phyloP scores from a whole-genome alignment of 1,140 invertebrate genomes.

The Brachionus sp. region DNA sequence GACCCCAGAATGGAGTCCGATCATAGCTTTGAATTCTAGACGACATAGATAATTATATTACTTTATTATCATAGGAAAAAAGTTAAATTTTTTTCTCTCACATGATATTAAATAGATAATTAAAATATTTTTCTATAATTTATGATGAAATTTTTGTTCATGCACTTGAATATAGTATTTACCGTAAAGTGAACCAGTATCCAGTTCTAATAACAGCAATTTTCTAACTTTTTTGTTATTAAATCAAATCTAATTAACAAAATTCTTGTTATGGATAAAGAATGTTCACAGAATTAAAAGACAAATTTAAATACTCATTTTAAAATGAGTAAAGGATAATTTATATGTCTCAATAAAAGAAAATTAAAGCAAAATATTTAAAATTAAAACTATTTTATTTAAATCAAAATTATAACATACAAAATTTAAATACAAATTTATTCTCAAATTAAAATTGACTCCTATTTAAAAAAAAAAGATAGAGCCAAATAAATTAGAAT shows the following conservation, averaged over 20 bases:
- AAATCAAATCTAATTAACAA: too few species aligned
- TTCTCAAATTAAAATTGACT: background rate
- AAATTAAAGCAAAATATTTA: background rate
- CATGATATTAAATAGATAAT: background rate
- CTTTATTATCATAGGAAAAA: background rate
- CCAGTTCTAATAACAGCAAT: too few species aligned
- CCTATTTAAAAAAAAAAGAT: background rate
- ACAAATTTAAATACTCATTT: too few species aligned
- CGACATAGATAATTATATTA: background rate
- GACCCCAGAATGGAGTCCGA: constrained; percentile 3
- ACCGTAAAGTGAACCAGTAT: too few species aligned
- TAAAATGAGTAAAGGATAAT: background rate
- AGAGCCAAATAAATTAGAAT: background rate
- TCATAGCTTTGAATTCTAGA: background rate
- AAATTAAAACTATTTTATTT: background rate
- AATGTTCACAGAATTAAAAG: too few species aligned
- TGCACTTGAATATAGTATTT: too few species aligned
- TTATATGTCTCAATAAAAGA: background rate
- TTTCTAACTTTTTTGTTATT: too few species aligned
- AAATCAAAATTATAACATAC: background rate
- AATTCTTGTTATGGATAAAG: too few species aligned
- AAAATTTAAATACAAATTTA: background rate
- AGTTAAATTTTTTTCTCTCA: background rate
- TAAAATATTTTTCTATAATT: background rate
- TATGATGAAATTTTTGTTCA: too few species aligned